Percentiles rank a stretch among this genome's conserved stretches.
Conservation (phyloP, 2,113 vertebrate species). For the Sturnira hondurensis region DNA sequence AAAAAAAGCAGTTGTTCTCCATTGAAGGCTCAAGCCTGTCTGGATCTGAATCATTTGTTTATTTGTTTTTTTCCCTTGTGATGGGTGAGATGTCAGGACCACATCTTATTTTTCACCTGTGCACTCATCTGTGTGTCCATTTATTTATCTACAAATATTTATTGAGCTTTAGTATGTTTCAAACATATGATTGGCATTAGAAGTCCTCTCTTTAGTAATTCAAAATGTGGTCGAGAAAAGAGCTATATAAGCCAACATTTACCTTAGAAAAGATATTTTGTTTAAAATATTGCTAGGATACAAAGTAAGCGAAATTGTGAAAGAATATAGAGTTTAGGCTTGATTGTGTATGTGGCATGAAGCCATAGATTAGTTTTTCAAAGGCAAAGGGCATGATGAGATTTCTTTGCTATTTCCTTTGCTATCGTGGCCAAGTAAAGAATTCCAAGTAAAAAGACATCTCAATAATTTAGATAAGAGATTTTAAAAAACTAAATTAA, state of each 20-base stretch:
- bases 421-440: background rate
- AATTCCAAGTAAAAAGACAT: background rate
- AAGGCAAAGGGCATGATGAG: background rate
- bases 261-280: background rate
- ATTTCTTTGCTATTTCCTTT: background rate
- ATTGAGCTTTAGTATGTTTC: background rate
- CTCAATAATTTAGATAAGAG: background rate
- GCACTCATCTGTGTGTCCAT: background rate
- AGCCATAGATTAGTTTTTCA: background rate
- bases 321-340: background rate
- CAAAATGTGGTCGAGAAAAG: background rate
- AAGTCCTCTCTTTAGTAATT: background rate
- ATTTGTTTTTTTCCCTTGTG: background rate
- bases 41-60: background rate
- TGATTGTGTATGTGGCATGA: background rate
- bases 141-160: background rate
- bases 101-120: background rate
- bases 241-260: background rate
- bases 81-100: background rate
- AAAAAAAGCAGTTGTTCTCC: background rate
- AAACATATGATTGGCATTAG: background rate
- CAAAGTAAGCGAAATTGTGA: background rate
- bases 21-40: background rate
- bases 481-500: background rate
- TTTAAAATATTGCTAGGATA: background rate